phyloP scores from a whole-genome alignment of 2,797 vertebrate genomes.

The Gallirallus australis region DNA sequence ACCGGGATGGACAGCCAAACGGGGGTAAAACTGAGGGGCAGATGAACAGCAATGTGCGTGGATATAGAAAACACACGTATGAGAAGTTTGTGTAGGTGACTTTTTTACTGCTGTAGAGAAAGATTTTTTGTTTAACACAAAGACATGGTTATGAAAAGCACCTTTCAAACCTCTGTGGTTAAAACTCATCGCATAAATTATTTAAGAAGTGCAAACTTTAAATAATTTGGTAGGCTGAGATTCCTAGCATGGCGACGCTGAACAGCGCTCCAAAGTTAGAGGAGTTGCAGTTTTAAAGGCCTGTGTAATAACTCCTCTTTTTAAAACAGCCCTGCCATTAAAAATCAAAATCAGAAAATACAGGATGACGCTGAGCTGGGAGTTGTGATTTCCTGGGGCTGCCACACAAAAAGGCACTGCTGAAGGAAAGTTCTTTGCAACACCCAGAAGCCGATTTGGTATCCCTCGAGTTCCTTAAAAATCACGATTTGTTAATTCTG shows the following conservation, averaged over 20 bases:
- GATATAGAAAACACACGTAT: rapidly evolving
- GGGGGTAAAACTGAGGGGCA: neutral
- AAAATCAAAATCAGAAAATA: neutral
- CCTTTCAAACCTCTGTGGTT: neutral
- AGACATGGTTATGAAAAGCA: neutral
- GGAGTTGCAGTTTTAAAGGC: neutral
- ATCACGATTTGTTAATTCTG: neutral
- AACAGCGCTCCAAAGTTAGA: neutral
- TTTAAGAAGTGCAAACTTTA: neutral
- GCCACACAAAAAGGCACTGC: rapidly evolving
- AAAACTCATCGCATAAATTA: neutral
- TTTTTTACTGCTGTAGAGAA: neutral
- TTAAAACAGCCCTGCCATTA: too few relatives aligned
- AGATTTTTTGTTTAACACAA: neutral
- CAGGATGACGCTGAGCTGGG: rapidly evolving
- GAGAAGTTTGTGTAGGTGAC: rapidly evolving
- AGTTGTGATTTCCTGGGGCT: neutral
- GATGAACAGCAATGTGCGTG: rapidly evolving
- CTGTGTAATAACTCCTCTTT: neutral
- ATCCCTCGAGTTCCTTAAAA: neutral
- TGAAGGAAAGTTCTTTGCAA: neutral
- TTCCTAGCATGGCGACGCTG: neutral
- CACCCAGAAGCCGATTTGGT: neutral
- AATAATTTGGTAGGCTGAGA: neutral
- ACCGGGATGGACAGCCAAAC: neutral